phyloP scores from a whole-genome alignment of 2,113 vertebrate genomes.

The Myrmecophaga tridactyla region DNA sequence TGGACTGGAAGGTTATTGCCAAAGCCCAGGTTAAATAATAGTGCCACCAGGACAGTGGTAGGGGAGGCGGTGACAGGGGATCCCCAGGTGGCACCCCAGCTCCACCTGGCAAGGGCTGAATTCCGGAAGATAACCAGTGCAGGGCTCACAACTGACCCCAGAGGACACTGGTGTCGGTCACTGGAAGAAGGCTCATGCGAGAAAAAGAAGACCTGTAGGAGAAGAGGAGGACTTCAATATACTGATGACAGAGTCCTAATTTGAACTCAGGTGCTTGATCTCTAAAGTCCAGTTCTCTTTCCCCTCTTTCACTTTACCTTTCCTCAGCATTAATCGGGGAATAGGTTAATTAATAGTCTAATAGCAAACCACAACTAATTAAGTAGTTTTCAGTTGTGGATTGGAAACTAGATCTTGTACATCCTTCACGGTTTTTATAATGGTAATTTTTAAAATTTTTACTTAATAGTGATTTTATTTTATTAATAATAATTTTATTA shows the following conservation, averaged over 20 bases:
- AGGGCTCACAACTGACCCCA: background rate
- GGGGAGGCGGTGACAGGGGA: background rate
- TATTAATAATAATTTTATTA: conserved; percentile 26
- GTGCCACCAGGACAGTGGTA: background rate
- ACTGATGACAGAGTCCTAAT: background rate
- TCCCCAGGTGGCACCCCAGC: background rate
- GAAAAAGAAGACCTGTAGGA: background rate
- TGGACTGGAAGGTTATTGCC: background rate
- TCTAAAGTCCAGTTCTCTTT: background rate
- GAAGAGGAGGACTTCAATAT: background rate
- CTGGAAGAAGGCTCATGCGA: background rate
- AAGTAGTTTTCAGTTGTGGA: background rate
- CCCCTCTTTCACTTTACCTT: background rate
- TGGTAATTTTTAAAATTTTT: conserved; percentile 11
- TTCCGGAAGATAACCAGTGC: background rate
- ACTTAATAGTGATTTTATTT: background rate
- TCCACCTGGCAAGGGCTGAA: background rate
- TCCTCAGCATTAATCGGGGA: background rate
- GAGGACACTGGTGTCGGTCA: background rate
- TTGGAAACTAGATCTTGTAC: background rate
- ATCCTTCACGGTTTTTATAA: background rate
- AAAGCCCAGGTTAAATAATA: background rate
- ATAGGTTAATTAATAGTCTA: background rate
- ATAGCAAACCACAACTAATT: background rate
- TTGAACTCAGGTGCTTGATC: background rate